phyloP scores from a whole-genome alignment of 2,888 invertebrate species.

The Dysmachus trigonus region DNA sequence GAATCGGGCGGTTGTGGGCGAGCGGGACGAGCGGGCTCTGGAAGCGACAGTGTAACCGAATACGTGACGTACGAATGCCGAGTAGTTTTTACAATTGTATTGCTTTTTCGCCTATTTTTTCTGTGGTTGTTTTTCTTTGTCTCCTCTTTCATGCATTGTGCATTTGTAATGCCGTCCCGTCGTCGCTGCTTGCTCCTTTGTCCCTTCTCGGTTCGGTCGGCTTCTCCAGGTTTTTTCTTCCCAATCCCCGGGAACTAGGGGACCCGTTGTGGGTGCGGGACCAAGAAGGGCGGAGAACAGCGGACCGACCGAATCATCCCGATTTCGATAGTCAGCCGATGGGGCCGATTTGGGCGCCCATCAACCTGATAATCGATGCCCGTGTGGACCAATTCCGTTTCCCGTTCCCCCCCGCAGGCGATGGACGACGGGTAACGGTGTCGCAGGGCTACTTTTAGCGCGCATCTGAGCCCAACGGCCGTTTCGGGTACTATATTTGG shows the following conservation, averaged over 20 bases:
- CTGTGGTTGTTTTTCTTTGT: constrained; percentile 3
- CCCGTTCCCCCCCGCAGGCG: background rate
- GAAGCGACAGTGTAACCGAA: background rate
- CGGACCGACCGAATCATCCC: too few species aligned
- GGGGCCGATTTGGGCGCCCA: background rate
- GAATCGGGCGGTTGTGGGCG: background rate
- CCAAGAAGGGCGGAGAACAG: too few species aligned
- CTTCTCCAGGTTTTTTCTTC: too few species aligned
- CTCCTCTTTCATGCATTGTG: background rate
- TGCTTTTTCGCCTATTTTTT: background rate
- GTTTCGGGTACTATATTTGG: background rate
- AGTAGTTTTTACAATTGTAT: constrained; percentile 25
- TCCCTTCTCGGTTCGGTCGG: background rate
- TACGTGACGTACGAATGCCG: constrained; percentile 9
- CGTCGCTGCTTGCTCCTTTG: background rate
- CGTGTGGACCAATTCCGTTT: background rate
- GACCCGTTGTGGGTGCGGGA: too few species aligned
- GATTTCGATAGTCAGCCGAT: background rate
- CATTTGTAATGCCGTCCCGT: background rate
- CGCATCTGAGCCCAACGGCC: background rate
- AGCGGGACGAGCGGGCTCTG: background rate
- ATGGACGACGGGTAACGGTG: too few species aligned
- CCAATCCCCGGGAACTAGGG: too few species aligned
- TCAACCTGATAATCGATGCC: background rate
- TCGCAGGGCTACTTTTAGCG: background rate